Percentiles rank a stretch among this genome's conserved stretches.
phyloP scores from a whole-genome alignment of 1,140 invertebrate genomes.

The Eriocheir sinensis region DNA sequence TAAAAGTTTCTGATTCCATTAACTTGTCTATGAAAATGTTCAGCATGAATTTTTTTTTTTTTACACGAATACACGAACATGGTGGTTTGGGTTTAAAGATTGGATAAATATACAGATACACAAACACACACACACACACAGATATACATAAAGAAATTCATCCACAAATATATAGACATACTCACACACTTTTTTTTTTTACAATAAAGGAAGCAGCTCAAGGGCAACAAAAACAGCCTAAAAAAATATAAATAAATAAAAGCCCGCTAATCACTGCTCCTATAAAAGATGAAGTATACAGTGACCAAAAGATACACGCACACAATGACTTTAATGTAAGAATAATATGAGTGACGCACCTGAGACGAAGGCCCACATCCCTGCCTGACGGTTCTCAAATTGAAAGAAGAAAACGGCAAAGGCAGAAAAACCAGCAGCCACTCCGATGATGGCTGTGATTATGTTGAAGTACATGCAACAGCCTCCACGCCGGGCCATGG shows the following conservation, averaged over 20 bases:
- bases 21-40: no score
- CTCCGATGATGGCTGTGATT: constrained; percentile 53
- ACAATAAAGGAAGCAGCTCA: not conserved
- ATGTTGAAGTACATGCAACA: constrained; percentile 74
- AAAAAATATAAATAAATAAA: no score
- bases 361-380: constrained; percentile 76
- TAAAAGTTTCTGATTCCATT: no score
- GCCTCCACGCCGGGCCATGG: constrained; percentile 68
- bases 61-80: not conserved
- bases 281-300: not conserved
- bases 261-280: not conserved
- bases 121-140: not conserved
- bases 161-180: not conserved
- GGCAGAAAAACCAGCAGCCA: constrained; percentile 52
- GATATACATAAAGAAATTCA: not conserved
- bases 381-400: constrained; percentile 68
- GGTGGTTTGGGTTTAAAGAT: not conserved
- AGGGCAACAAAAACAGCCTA: not conserved
- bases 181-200: not conserved
- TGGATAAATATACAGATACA: not conserved
- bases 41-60: not conserved
- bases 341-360: constrained; percentile 29
- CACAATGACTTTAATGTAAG: not conserved
- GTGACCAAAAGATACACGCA: not conserved
- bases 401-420: constrained; percentile 71